A percentile compares a stretch with the other conserved stretches of the same genome.
These are phyloP conservation scores for Leptura quadrifasciata DNA, from an alignment of 2,888 invertebrate species.

Conservation along the genomic window DNA sequence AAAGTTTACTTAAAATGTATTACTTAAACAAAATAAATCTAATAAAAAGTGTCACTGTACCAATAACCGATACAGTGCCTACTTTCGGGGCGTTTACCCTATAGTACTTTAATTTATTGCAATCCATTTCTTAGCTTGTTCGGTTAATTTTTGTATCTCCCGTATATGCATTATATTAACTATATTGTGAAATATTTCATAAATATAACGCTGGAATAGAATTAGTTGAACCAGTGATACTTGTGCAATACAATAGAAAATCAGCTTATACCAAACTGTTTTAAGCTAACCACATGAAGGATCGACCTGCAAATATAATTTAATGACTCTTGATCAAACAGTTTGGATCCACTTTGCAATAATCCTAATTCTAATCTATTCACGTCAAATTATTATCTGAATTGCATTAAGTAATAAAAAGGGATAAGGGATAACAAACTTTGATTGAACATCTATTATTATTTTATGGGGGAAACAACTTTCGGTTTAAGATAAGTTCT, in stretches of 20 bases:
- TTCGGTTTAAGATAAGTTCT: constrained; percentile 27
- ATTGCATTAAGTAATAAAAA: constrained; percentile 9
- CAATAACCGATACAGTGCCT: too few species aligned
- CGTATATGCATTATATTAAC: too few species aligned
- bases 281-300: background rate
- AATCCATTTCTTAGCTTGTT: too few species aligned
- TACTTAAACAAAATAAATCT: too few species aligned
- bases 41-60: too few species aligned
- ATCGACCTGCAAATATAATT: background rate
- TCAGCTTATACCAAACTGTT: background rate
- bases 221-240: background rate
- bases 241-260: background rate
- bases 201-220: background rate
- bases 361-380: constrained; percentile 12
- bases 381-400: constrained; percentile 2
- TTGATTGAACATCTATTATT: background rate
- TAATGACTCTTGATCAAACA: background rate
- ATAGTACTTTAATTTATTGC: too few species aligned
- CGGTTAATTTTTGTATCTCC: too few species aligned
- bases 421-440: constrained; percentile 19
- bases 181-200: too few species aligned
- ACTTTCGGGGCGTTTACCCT: too few species aligned
- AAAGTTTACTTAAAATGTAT: too few species aligned
- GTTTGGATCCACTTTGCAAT: background rate
- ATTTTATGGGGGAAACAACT: constrained; percentile 21